Conservation (phyloP, 2,888 invertebrate species). For the Cheilosia pagana region DNA sequence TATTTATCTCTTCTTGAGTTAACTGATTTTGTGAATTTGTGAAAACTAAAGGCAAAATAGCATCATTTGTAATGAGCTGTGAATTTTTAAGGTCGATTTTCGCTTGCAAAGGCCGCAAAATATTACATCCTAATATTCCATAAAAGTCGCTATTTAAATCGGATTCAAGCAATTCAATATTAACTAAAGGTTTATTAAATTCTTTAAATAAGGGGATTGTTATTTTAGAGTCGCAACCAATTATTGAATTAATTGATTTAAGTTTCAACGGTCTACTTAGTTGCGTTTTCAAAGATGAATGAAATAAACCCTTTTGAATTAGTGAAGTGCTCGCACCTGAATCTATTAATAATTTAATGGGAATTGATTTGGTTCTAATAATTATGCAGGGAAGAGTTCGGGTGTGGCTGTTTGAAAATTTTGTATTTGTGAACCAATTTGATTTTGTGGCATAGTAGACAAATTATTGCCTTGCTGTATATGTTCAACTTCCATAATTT, state of each 20-base stretch:
- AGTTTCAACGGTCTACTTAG: conserved; percentile 7
- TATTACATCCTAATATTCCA: conserved; percentile 11
- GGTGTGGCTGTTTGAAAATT: conserved; percentile 12
- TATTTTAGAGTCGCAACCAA: background rate
- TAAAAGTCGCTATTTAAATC: background rate
- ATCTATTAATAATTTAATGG: conserved; percentile 19
- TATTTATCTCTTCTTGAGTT: conserved; percentile 9
- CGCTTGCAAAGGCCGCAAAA: conserved; percentile 11
- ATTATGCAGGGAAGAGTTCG: conserved; percentile 32
- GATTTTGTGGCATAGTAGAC: conserved; percentile 2
- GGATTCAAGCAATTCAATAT: no score
- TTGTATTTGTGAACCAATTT: background rate
- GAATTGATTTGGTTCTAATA: conserved; percentile 10
- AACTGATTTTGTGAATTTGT: background rate
- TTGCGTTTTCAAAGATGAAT: conserved; percentile 13
- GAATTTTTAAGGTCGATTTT: conserved; percentile 3
- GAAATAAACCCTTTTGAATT: background rate
- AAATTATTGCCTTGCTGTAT: conserved; percentile 7
- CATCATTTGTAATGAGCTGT: conserved; percentile 15
- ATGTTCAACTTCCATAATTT: conserved; percentile 15
- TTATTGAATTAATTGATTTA: conserved; percentile 12
- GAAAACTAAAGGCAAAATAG: conserved; percentile 3
- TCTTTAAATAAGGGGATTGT: conserved; percentile 12
- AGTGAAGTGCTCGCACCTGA: background rate
- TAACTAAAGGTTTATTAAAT: conserved; percentile 1